Evolutionary conservation across 2,797 vertebrate genomes (phyloP).

Genomic region (Hapalemur alaotrensis): DNA sequence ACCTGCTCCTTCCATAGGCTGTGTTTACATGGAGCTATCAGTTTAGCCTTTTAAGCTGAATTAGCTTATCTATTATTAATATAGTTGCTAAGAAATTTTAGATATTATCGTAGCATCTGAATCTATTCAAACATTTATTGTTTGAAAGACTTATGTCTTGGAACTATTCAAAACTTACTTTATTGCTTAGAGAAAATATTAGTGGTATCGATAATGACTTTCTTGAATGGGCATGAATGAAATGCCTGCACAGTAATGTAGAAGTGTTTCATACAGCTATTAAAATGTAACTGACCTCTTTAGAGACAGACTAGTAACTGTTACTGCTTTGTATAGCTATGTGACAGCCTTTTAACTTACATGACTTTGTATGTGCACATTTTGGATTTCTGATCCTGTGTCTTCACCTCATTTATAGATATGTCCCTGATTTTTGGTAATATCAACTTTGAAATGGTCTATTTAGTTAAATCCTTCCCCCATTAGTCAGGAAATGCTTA

Average conservation of each 20-base stretch:
- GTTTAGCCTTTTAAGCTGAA: slow-evolving; percentile 72
- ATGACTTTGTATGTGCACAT: slow-evolving; percentile 45
- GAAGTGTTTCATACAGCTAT: slow-evolving; percentile 60
- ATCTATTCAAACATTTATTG: slow-evolving; percentile 41
- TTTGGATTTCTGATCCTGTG: slow-evolving; percentile 68
- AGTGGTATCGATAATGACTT: slow-evolving; percentile 7
- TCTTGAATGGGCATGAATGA: slow-evolving; percentile 52
- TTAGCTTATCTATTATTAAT: slow-evolving; percentile 59
- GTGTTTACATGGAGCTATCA: slow-evolving; percentile 60
- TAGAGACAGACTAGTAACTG: slow-evolving; percentile 52
- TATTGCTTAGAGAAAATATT: slow-evolving; percentile 42
- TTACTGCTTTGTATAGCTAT: slow-evolving; percentile 61
- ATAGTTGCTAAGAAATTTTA: slow-evolving; percentile 56
- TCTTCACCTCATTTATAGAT: slow-evolving; percentile 35
- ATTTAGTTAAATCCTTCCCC: background rate
- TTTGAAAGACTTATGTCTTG: slow-evolving; percentile 60
- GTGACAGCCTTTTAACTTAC: slow-evolving; percentile 59
- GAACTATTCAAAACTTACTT: slow-evolving; percentile 58
- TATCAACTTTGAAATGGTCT: slow-evolving; percentile 35
- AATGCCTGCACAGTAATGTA: slow-evolving; percentile 39
- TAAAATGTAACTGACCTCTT: slow-evolving; percentile 67
- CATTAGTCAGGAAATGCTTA: background rate
- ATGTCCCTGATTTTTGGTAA: slow-evolving; percentile 40
- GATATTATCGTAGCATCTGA: slow-evolving; percentile 30
- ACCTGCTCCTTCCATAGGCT: background rate